Base-by-base conservation (phyloP, 2,888 invertebrate species). In the Harpagoxenus sublaevis region DNA sequence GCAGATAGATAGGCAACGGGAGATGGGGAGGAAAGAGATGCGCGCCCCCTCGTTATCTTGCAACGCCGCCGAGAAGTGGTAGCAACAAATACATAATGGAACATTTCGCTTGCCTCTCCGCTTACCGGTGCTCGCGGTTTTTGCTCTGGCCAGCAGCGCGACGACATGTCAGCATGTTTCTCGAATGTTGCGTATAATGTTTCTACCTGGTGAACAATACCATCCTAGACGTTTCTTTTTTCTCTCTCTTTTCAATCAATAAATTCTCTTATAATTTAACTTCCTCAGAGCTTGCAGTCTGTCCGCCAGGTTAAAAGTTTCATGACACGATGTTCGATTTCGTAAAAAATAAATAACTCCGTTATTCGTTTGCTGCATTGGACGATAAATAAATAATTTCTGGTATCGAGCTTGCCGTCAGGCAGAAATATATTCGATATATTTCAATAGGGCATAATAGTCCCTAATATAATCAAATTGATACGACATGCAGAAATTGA, bases 21-120 rank as follows among this genome's bases (percentile, higher is more conserved):
- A 66, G 63, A 79, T 45, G 48, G 55, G 57, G 45, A 42, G 79
- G 55, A 35, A n/a, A 71, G 53, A 68, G 66, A 51, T 18, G 84
- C 65, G 86, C 83, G 87, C 88, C 82, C 48, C 84, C 92, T 93
- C 91, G 93, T 93, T 94, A 94, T 92, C 90, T 84, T 83, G 57
- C 66, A 31, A 35, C 85, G 78, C 62, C 83, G 57, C 39, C 71
- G 84, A 84, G 85, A 89, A 86, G 65, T 83, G 82, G 70, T 77
- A 85, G 81, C 81, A 60, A 65, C 89, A 89, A 89, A 89, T 86
- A 86, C 84, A 86, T 89, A 87, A 89, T 87, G 86, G 89, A 86
- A 74, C 74, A 83, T 81, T 86, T 81, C 68, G 42, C 78, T 89
- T 85, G 77, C 68, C 62, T 79, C 66, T 51, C 73, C 81, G 42